Percentiles rank a stretch among this genome's conserved stretches.
Evolutionary conservation across 1,140 invertebrate genomes (phyloP).

Genomic region (Drosophila nebulosa): DNA sequence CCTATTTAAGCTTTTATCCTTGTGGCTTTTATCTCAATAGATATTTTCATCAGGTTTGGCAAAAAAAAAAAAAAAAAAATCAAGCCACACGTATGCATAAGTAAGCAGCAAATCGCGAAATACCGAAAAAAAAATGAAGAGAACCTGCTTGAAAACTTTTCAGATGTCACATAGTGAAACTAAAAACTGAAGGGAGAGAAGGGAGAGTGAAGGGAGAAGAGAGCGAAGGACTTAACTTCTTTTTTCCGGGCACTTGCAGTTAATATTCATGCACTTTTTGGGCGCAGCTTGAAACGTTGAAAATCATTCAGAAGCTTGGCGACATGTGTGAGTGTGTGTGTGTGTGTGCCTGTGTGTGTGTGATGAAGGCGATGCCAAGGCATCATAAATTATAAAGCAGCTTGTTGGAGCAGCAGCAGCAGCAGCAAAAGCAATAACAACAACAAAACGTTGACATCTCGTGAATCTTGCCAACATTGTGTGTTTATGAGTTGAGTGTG

Average conservation of each 20-base stretch:
- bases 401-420: constrained; percentile 41
- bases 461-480: constrained; percentile 30
- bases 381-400: constrained; percentile 77
- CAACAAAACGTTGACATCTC: constrained; percentile 54
- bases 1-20: not conserved
- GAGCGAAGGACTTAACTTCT: not conserved
- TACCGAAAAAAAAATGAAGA: constrained; percentile 10
- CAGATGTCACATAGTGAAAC: constrained; percentile 40
- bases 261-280: constrained; percentile 75
- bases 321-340: constrained; percentile 61
- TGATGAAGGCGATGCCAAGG: constrained; percentile 50
- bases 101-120: constrained; percentile 40
- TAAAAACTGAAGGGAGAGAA: constrained; percentile 14
- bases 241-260: constrained; percentile 60
- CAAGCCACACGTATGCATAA: constrained; percentile 73
- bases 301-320: constrained; percentile 65
- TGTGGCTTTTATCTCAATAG: not conserved
- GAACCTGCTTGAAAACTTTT: constrained; percentile 59
- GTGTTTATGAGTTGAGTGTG: constrained; percentile 12
- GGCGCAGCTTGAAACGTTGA: constrained; percentile 44
- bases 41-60: constrained; percentile 59
- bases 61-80: too few relatives aligned
- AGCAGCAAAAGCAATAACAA: constrained; percentile 21
- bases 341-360: too few relatives aligned
- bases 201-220: constrained; percentile 29